Evolutionary conservation across 2,113 vertebrate genomes (phyloP), one percentile per base, ranked within the genome.

Genomic region (Lophius piscatorius): DNA sequence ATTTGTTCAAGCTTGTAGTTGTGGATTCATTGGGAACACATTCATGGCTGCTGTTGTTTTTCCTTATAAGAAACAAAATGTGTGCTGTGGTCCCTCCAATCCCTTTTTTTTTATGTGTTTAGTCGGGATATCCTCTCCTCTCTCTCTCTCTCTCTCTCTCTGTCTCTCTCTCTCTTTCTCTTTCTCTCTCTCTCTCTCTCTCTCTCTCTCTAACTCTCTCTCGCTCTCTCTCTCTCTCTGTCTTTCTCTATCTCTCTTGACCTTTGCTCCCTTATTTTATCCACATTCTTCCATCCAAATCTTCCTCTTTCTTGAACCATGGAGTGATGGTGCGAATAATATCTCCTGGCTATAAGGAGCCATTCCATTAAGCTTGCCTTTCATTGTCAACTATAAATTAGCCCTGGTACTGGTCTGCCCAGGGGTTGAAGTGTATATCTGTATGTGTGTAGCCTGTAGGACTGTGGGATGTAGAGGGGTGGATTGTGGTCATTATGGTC

Each of bases 401-500:
- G 82, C 76, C 59, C 44, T 38, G 41, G 63, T 70, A 61, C 69
- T 56, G 73, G 65, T 78, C 77, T 78, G 75, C 74, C 75, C 60
- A 74, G 71, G 76, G 72, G 75, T 78, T 75, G 73, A 82, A 68
- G 79, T 76, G 70, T 83, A 70, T 78, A 70, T 88, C 74, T 69
- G 64, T 68, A 51, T 69, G 78, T 69, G 78, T 64, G 80, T 64
- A 75, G 80, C 62, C 76, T 77, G 71, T 78, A 66, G 55, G 74
- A 63, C 70, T 85, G 68, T 74, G 72, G 82, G 82, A 63, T 87
- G 84, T 76, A 74, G 52, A 86, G 75, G 83, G 94, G 90, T 94
- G 94, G 92, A 94, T 94, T 94, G 93, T 93, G 92, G 91, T 95
- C 95, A 97, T 98, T 96, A 94, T 96, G 92, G 91, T 95, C 95